These are phyloP conservation scores for Eristalinus sepulchralis DNA, from an alignment of 2,888 invertebrate species.

Conservation along the genomic window DNA sequence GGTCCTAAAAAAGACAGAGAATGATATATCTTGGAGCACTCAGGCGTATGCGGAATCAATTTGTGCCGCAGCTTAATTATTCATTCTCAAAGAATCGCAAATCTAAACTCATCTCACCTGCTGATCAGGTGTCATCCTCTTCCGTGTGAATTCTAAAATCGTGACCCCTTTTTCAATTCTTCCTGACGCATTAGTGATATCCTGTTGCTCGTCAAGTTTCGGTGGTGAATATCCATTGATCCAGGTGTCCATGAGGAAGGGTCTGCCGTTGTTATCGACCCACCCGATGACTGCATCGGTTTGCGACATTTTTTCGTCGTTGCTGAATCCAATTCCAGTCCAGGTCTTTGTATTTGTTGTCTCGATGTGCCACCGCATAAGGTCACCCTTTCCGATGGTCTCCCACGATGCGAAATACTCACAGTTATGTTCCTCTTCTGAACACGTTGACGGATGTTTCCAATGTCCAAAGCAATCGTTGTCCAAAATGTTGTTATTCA, in stretches of 20 bases:
- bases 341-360: constrained; percentile 90
- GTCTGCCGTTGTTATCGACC: constrained; percentile 90
- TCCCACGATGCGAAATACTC: constrained; percentile 92
- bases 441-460: constrained; percentile 88
- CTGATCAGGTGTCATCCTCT: constrained; percentile 87
- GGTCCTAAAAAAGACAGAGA: constrained; percentile 82
- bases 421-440: constrained; percentile 85
- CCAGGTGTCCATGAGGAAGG: constrained; percentile 95
- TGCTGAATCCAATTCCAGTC: constrained; percentile 95
- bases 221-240: constrained; percentile 90
- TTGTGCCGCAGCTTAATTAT: too few species aligned
- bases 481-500: constrained; percentile 78
- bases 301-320: constrained; percentile 92
- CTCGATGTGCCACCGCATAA: constrained; percentile 89
- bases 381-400: constrained; percentile 87
- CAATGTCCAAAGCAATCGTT: constrained; percentile 89
- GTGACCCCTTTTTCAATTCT: constrained; percentile 88
- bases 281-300: constrained; percentile 94
- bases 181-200: constrained; percentile 87
- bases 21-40: too few species aligned
- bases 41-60: not conserved
- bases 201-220: constrained; percentile 87
- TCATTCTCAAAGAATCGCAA: too few species aligned
- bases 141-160: constrained; percentile 89
- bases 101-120: constrained; percentile 75